Evolutionary conservation across 2,113 vertebrate species (phyloP), one percentile per base, ranked within the genome.

Genomic region (Thryonomys swinderianus): DNA sequence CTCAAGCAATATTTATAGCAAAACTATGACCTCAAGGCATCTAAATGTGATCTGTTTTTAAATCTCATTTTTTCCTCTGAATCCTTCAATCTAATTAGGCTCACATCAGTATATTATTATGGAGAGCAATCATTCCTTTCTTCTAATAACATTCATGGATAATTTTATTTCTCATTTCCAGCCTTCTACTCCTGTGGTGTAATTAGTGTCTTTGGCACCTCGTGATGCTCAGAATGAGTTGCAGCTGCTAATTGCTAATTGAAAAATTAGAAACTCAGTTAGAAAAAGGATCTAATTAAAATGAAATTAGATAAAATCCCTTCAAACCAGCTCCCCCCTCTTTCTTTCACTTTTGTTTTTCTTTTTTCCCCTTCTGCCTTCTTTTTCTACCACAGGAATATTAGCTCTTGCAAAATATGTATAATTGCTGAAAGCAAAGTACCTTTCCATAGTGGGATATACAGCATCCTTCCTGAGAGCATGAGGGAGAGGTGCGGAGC

Each of bases 221-320:
- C 98, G 98, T 98, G 98, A 98, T 30, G 98, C 98, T 98, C 97
- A 98, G 98, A 99, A 99, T 98, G 98, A 99, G 98, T 99, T 99
- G 98, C 98, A 99, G 99, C 98, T 99, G 99, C 98, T 99, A 99
- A 99, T 99, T 99, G 99, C 99, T 99, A 99, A 99, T 99, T 99
- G 99, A 99, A 99, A 99, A 99, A 99, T 99, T 99, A 99, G 99
- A 99, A 99, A 99, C 99, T 99, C 99, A 98, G 98, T 99, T 99
- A 99, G 99, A 99, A 98, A 99, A 99, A 98, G 97, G 98, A 99
- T 99, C 99, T 99, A 99, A 99, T 99, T 99, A 99, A 99, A 99
- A 98, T 97, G 98, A 99, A 99, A 99, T 99, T 98, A 99, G 99
- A 99, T 99, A 98, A 99, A 99, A 99, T 99, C 97, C 98, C 98